Conservation (phyloP, 2,888 invertebrate genomes). For the Shargacucullia verbasci region DNA sequence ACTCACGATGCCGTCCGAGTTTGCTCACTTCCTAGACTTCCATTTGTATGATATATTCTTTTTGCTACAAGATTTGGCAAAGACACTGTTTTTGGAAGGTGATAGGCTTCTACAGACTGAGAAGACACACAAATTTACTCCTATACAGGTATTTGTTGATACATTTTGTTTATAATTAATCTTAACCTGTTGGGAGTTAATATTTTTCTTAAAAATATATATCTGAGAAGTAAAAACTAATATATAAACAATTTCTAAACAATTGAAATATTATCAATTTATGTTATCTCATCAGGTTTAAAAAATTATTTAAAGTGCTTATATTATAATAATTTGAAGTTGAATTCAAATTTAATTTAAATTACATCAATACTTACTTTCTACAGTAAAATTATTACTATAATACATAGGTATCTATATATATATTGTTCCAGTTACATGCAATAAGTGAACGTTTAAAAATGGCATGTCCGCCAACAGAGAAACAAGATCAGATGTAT, state of each 20-base stretch:
- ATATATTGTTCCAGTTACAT: conserved; percentile 91
- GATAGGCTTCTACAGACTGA: conserved; percentile 91
- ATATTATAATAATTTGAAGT: too few relatives aligned
- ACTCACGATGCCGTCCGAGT: conserved; percentile 93
- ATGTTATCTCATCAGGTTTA: too few relatives aligned
- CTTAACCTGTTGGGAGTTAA: too few relatives aligned
- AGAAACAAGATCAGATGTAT: conserved; percentile 93
- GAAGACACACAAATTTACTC: conserved; percentile 92
- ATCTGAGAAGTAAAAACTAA: too few relatives aligned
- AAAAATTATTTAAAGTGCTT: too few relatives aligned
- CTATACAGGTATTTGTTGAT: conserved; percentile 91
- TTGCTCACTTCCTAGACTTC: conserved; percentile 96
- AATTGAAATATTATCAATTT: too few relatives aligned
- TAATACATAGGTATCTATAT: conserved; percentile 5
- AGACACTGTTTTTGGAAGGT: conserved; percentile 93
- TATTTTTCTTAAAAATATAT: too few relatives aligned
- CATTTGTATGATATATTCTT: conserved; percentile 97
- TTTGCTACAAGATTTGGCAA: conserved; percentile 94
- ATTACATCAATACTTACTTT: conserved; percentile 3
- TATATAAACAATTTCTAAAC: too few relatives aligned
- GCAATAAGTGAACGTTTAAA: conserved; percentile 97
- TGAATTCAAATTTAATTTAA: not conserved
- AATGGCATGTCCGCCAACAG: conserved; percentile 94
- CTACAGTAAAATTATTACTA: not conserved
- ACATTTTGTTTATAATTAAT: not conserved